Base-by-base conservation (phyloP, 2,888 invertebrate genomes). In the Pyralis farinalis region DNA sequence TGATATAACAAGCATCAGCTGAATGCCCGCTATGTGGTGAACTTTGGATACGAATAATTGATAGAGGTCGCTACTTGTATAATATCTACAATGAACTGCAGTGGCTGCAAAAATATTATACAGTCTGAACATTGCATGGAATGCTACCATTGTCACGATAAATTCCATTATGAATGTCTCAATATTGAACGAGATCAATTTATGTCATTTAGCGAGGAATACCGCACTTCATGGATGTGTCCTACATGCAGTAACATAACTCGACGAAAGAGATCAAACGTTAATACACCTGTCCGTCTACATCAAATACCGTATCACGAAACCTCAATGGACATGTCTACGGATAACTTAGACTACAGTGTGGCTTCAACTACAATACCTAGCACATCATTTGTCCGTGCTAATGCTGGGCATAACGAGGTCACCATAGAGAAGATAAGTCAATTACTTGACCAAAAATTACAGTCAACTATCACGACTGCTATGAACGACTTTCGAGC, bases 191-290 rank as follows among this genome's bases (percentile, higher is more conserved):
- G n/a, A n/a, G n/a, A n/a, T n/a, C n/a, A n/a, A n/a, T n/a, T n/a
- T n/a, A n/a, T n/a, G n/a, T n/a, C n/a, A n/a, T n/a, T n/a, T n/a
- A n/a, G n/a, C n/a, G n/a, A n/a, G n/a, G n/a, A n/a, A n/a, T n/a
- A 37, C 28, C 29, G 37, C 20, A 28, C 29, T 6, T 29, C 37
- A 1, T 37, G 37, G 37, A 27, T 37, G 7, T 37, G 37, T 16
- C 29, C 37, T n/a, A 16, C 37, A 28, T 37, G 37, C 8, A 10
- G 12, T 12, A 37, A 37, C 29, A 28, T 37, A 16, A 37, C 37
- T 12, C 12, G 25, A 9, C 37, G 37, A n/a, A 37, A 28, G 9
- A 37, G 29, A 16, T 28, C 10, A 3, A 28, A 28, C 37, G 7
- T 10, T 7, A 37, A 37, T 6, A 34, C 34, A 10, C 34, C 34